Evolutionary conservation across 2,888 invertebrate genomes (phyloP).

Genomic region (Cinara cedri): DNA sequence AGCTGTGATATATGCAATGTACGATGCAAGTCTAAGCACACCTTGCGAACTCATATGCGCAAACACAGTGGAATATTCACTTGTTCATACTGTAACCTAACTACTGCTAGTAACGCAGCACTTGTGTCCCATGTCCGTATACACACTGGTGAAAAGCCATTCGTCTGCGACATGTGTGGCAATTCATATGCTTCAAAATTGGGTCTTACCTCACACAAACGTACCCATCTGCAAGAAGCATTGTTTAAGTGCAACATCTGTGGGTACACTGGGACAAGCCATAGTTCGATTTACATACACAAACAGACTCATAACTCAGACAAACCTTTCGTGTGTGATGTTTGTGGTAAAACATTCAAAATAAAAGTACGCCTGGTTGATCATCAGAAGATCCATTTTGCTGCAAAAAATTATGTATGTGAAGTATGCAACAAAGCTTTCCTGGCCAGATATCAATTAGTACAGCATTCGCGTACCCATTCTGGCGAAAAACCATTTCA

Average conservation of each 20-base stretch:
- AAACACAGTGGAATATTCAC: constrained; percentile 56
- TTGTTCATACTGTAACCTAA: constrained; percentile 53
- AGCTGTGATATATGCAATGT: constrained; percentile 57
- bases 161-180: constrained; percentile 60
- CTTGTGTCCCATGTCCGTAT: constrained; percentile 60
- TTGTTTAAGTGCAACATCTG: constrained; percentile 60
- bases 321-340: constrained; percentile 60
- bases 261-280: constrained; percentile 60
- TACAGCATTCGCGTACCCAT: constrained; percentile 60
- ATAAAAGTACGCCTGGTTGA: constrained; percentile 60
- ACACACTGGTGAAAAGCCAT: constrained; percentile 61
- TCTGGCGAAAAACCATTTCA: constrained; percentile 64
- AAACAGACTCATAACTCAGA: constrained; percentile 60
- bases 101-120: constrained; percentile 57
- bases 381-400: constrained; percentile 60
- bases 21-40: constrained; percentile 57
- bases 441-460: constrained; percentile 60
- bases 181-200: constrained; percentile 60
- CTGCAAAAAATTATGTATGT: constrained; percentile 60
- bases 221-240: constrained; percentile 60
- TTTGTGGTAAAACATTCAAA: constrained; percentile 61
- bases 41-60: constrained; percentile 56
- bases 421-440: constrained; percentile 60
- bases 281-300: constrained; percentile 60
- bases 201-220: constrained; percentile 60